Evolutionary conservation across 1,140 invertebrate species (phyloP), one percentile per base, ranked within the genome.

Genomic region (Papilio helenus): DNA sequence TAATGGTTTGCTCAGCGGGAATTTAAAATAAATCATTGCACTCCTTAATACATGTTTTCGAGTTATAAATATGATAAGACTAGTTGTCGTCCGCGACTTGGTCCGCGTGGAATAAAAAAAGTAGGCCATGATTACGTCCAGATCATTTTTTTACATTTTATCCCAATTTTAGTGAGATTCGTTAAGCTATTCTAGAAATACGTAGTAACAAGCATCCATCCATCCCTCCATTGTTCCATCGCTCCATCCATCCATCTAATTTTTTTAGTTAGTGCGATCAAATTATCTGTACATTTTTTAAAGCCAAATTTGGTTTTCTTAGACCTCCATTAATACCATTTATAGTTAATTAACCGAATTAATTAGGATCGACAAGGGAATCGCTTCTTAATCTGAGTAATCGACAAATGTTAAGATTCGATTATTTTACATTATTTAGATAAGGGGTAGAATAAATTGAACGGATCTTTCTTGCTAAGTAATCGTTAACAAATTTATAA

Each of bases 11-110:
- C 61, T 16, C 61, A 68, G 14, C 61, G 61, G 61, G 61, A 29
- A 29, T 26, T 29, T 68, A 34, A 68, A 68, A 68, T 68, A 68
- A 68, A 68, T 68, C 61, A 68, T 68, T 26, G 20, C 58, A 61
- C 2, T 68, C 61, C 12, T 18, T 12, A 68, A 68, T 68, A 68
- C 5, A 26, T 12, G 29, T 68, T 61, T 61, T 68, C 26, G 14
- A 29, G 26, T 68, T 68, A 68, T 23, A 8, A 14, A 61, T 39
- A 39, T 39, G 34, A 4, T 39, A 39, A 61, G 23, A 26, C 20
- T 20, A 61, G 20, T 26, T 49, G 46, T 49, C 46, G 46, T 5
- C 46, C 46, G 46, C 46, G 10, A 58, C 51, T 9, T 58, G 1
- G n/a, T 20, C 51, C n/a, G 1, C 5, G 51, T 8, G 5, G 8